Evolutionary conservation across 2,888 invertebrate genomes (phyloP).

Genomic region (Rhopalosiphum nymphaeae): DNA sequence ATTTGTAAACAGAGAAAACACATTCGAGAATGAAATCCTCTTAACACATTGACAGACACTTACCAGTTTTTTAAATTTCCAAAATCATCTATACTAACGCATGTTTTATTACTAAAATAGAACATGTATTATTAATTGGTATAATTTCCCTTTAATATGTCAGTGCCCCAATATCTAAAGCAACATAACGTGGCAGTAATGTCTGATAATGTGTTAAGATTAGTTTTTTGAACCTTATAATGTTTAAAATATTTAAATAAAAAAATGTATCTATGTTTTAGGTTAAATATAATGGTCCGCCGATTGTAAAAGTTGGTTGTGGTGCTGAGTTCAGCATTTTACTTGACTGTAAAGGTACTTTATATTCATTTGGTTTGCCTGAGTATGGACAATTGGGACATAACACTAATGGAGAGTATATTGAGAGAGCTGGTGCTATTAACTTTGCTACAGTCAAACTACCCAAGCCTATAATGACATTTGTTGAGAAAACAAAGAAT

Average conservation of each 20-base stretch:
- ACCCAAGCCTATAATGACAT: constrained; percentile 87
- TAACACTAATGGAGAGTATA: constrained; percentile 95
- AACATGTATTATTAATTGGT: too few relatives aligned
- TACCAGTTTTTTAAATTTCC: too few relatives aligned
- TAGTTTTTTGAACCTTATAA: background rate
- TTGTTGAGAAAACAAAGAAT: constrained; percentile 87
- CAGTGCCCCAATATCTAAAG: too few relatives aligned
- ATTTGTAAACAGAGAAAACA: too few relatives aligned
- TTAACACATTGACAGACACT: too few relatives aligned
- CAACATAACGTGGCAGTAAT: too few relatives aligned
- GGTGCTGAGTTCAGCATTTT: constrained; percentile 95
- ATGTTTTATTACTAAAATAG: too few relatives aligned
- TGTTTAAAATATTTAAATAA: background rate
- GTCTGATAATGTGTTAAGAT: too few relatives aligned
- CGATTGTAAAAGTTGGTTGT: constrained; percentile 89
- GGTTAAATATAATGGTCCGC: constrained; percentile 78
- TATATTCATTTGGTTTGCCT: constrained; percentile 92
- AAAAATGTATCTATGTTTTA: constrained; percentile 66
- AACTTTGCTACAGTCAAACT: constrained; percentile 87
- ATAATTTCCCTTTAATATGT: too few relatives aligned
- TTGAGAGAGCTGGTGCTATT: constrained; percentile 89
- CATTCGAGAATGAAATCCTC: too few relatives aligned
- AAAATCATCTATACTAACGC: too few relatives aligned
- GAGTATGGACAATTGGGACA: constrained; percentile 95
- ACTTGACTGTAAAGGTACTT: constrained; percentile 87